Conservation (phyloP, 2,113 vertebrate species). For the Zosterops hypoxanthus region DNA sequence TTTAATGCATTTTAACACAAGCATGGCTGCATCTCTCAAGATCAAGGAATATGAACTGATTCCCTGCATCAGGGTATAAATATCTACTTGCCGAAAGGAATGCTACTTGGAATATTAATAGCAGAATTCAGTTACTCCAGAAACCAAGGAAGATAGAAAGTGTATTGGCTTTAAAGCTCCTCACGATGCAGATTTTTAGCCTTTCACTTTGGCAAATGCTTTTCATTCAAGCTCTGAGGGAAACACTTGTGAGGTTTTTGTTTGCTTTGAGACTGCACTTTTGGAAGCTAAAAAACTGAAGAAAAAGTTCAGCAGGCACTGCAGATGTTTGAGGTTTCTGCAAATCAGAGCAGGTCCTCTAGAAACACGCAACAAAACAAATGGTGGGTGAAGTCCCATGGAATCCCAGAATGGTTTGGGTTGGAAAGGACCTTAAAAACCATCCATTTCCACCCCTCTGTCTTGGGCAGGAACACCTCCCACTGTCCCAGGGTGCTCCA, state of each 20-base stretch:
- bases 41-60: background rate
- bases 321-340: background rate
- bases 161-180: background rate
- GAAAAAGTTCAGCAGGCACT: background rate
- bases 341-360: background rate
- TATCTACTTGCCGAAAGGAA: background rate
- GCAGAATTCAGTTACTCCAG: background rate
- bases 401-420: background rate
- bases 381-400: fast-evolving
- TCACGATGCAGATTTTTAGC: background rate
- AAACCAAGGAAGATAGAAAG: background rate
- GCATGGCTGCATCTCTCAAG: background rate
- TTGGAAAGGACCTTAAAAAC: background rate
- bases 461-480: background rate
- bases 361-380: background rate
- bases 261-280: background rate
- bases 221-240: background rate
- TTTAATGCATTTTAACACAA: background rate
- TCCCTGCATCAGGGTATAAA: background rate
- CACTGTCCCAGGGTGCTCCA: background rate
- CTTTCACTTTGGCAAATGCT: background rate
- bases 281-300: background rate
- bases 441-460: background rate
- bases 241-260: fast-evolving
- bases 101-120: background rate